Percentiles rank a stretch among this genome's conserved stretches.
These are phyloP conservation scores for Holacanthella duospinosa DNA, from an alignment of 2,888 invertebrate species.

Conservation along the genomic window DNA sequence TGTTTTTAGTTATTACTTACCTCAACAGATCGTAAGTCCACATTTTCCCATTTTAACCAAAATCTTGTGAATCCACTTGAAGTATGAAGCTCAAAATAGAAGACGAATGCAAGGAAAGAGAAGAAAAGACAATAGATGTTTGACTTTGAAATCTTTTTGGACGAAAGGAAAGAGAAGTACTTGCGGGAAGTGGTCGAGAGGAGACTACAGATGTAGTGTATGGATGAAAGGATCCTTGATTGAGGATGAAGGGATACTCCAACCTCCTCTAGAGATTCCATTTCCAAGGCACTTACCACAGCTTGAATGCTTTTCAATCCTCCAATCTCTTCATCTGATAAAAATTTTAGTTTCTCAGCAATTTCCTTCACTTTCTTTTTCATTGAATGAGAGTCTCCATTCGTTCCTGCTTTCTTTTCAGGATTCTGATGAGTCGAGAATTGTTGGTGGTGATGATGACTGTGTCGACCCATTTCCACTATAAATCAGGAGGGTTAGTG, in stretches of 20 bases:
- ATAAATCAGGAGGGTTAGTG: no score
- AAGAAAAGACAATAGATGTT: conserved; percentile 27
- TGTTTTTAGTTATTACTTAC: no score
- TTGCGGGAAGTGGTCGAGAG: not conserved
- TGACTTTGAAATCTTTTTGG: conserved; percentile 1
- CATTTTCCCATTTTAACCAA: conserved; percentile 39
- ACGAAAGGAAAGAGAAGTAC: not conserved
- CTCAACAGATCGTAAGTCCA: conserved; percentile 36
- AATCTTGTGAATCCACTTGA: conserved; percentile 38
- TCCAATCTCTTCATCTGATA: conserved; percentile 21
- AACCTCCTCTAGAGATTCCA: not conserved
- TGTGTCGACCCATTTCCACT: conserved; percentile 6
- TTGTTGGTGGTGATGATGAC: not conserved
- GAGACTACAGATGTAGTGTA: not conserved
- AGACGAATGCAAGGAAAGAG: conserved; percentile 35
- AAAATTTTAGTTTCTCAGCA: conserved; percentile 26
- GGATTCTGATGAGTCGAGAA: not conserved
- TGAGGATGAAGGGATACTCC: not conserved
- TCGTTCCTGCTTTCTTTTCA: conserved; percentile 3
- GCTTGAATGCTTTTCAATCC: conserved; percentile 27
- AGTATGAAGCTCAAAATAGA: conserved; percentile 39
- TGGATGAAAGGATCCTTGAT: not conserved
- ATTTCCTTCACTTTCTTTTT: conserved; percentile 21
- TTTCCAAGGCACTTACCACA: conserved; percentile 30
- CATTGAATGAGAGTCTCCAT: not conserved